A percentile compares a stretch with the other conserved stretches of the same genome.
Evolutionary conservation across 2,797 vertebrate genomes (phyloP).

Genomic region (Ceyx erithaca): DNA sequence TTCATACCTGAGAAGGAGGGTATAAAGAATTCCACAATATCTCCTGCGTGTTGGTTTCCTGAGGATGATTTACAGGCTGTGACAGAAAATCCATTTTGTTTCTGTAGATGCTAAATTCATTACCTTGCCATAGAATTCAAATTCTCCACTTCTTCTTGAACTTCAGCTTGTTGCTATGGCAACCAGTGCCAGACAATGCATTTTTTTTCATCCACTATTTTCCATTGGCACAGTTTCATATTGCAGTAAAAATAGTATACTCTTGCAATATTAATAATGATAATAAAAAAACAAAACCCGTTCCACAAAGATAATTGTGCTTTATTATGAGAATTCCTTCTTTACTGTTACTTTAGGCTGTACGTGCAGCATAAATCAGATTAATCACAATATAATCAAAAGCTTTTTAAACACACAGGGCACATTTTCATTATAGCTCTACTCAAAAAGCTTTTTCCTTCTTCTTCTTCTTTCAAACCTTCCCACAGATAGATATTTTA

Average conservation of each 20-base stretch:
- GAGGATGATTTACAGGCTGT: constrained; percentile 73
- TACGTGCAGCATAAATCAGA: background rate
- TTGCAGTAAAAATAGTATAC: constrained; percentile 49
- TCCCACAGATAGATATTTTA: constrained; percentile 4
- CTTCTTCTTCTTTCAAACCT: background rate
- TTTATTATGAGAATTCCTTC: background rate
- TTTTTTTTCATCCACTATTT: constrained; percentile 60
- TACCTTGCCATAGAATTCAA: constrained; percentile 78
- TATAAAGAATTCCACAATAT: constrained; percentile 69
- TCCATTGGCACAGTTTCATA: constrained; percentile 52
- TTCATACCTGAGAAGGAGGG: constrained; percentile 46
- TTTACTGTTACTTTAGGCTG: background rate
- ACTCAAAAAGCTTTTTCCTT: background rate
- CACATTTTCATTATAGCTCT: background rate
- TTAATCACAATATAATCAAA: background rate
- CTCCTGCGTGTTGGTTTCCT: constrained; percentile 71
- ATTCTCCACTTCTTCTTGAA: constrained; percentile 76
- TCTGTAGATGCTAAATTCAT: constrained; percentile 83
- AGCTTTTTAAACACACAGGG: constrained; percentile 1
- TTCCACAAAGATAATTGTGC: background rate
- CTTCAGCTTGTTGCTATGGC: constrained; percentile 77
- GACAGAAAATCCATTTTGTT: constrained; percentile 83
- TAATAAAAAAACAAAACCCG: background rate
- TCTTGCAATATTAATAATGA: constrained; percentile 20
- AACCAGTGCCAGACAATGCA: constrained; percentile 68